A percentile compares a stretch with the other conserved stretches of the same genome.
Conservation (phyloP, 2,113 vertebrate genomes). For the Argyrosomus japonicus region DNA sequence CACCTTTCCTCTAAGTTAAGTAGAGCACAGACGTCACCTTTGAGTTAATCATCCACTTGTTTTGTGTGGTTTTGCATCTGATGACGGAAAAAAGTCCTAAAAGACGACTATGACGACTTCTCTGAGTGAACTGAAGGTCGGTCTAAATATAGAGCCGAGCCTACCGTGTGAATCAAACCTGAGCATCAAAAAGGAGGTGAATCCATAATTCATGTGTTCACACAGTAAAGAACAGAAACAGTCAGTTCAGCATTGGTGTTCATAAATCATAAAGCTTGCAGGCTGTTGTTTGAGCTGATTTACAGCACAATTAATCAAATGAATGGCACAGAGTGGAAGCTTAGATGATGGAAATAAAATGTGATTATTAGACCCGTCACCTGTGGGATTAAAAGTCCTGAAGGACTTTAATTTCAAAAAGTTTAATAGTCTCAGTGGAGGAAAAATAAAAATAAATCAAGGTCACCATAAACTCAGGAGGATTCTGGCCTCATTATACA, state of each 20-base stretch:
- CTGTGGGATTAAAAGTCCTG: not conserved
- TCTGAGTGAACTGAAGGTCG: no score
- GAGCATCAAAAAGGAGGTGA: slow-evolving; percentile 22
- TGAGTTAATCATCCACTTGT: slow-evolving; percentile 7
- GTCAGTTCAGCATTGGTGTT: not conserved
- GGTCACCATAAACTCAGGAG: not conserved
- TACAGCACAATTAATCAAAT: not conserved
- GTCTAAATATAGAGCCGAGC: slow-evolving; percentile 4
- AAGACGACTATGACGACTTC: no score
- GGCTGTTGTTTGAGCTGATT: not conserved
- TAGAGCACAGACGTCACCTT: not conserved
- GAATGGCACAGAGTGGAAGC: not conserved
- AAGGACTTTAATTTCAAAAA: no score
- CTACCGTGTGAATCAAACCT: not conserved
- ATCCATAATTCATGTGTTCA: slow-evolving; percentile 26
- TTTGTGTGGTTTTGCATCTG: not conserved
- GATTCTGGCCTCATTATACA: not conserved
- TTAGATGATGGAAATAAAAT: not conserved
- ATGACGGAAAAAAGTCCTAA: no score
- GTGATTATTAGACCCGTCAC: not conserved
- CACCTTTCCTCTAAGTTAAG: not conserved
- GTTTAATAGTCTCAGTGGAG: no score
- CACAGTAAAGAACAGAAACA: not conserved
- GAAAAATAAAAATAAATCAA: not conserved
- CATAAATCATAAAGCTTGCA: not conserved